Percentiles rank a stretch among this genome's conserved stretches.
Conservation (phyloP, 2,888 invertebrate genomes). For the Drosophila fulvimacula region DNA sequence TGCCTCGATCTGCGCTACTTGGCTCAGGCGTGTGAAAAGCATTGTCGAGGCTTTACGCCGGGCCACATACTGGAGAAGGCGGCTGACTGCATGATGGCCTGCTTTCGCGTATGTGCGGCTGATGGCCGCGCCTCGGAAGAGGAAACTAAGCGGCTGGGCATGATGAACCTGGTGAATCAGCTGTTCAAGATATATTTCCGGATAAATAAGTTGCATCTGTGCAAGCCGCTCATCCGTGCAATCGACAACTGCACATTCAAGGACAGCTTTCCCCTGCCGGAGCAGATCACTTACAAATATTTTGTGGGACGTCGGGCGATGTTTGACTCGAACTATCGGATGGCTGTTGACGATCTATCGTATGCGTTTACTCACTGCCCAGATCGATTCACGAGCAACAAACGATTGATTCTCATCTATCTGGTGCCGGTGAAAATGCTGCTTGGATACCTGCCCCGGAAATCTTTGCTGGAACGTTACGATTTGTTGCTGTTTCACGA, state of each 20-base stretch:
- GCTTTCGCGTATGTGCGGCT: slow-evolving; percentile 97
- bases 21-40: slow-evolving; percentile 91
- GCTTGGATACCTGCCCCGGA: slow-evolving; percentile 96
- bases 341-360: slow-evolving; percentile 95
- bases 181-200: slow-evolving; percentile 97
- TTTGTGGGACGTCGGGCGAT: slow-evolving; percentile 99
- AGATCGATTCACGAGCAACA: slow-evolving; percentile 92
- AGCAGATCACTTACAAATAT: slow-evolving; percentile 98
- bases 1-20: slow-evolving; percentile 95
- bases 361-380: slow-evolving; percentile 98
- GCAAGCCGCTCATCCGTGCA: slow-evolving; percentile 97
- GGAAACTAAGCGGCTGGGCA: slow-evolving; percentile 97
- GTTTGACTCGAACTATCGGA: slow-evolving; percentile 98
- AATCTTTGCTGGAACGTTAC: slow-evolving; percentile 92
- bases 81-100: slow-evolving; percentile 95
- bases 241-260: slow-evolving; percentile 97
- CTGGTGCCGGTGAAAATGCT: slow-evolving; percentile 99
- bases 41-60: slow-evolving; percentile 77
- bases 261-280: slow-evolving; percentile 95
- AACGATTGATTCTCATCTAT: slow-evolving; percentile 96
- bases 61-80: slow-evolving; percentile 92
- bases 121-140: slow-evolving; percentile 92
- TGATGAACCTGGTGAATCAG: slow-evolving; percentile 98
- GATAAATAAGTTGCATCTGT: slow-evolving; percentile 94
- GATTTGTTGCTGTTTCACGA: slow-evolving; percentile 96